These are phyloP conservation scores for Epizoanthus ramosus DNA, from an alignment of 92 coral and sea anemone species.

Conservation along the genomic window DNA sequence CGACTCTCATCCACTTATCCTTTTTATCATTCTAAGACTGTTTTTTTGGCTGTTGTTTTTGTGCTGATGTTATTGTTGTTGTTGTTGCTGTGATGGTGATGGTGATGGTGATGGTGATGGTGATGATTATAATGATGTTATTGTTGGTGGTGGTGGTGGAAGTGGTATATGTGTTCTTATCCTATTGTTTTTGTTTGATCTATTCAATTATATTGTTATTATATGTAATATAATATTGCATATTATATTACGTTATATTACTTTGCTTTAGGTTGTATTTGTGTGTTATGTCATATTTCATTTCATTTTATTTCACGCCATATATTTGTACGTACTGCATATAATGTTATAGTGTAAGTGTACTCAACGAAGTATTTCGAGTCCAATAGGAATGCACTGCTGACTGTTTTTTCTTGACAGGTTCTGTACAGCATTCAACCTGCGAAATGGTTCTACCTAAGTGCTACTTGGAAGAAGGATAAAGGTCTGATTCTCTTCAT, in stretches of 20 bases:
- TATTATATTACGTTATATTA: too few species aligned
- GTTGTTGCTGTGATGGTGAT: conserved; percentile 7
- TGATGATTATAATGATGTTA: not conserved
- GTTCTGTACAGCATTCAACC: conserved; percentile 26
- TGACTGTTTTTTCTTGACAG: not conserved
- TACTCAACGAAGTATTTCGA: too few species aligned
- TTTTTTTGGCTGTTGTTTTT: not conserved
- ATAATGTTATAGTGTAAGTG: too few species aligned
- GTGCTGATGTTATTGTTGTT: not conserved
- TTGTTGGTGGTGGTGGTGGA: not conserved
- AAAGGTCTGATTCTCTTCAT: conserved; percentile 74
- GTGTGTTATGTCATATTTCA: not conserved
- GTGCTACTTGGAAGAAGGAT: conserved; percentile 75
- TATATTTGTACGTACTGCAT: too few species aligned
- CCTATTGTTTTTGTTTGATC: not conserved
- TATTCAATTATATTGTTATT: not conserved
- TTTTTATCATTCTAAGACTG: not conserved
- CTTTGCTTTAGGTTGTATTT: too few species aligned
- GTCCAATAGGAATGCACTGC: not conserved
- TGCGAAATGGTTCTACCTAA: conserved; percentile 71
- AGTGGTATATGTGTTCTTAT: conserved; percentile 1
- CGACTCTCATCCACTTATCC: not conserved
- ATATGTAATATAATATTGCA: too few species aligned
- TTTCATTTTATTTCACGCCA: not conserved
- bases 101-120: not conserved